Conservation (phyloP, 1,140 invertebrate genomes). For the Trachymyrmex septentrionalis region DNA sequence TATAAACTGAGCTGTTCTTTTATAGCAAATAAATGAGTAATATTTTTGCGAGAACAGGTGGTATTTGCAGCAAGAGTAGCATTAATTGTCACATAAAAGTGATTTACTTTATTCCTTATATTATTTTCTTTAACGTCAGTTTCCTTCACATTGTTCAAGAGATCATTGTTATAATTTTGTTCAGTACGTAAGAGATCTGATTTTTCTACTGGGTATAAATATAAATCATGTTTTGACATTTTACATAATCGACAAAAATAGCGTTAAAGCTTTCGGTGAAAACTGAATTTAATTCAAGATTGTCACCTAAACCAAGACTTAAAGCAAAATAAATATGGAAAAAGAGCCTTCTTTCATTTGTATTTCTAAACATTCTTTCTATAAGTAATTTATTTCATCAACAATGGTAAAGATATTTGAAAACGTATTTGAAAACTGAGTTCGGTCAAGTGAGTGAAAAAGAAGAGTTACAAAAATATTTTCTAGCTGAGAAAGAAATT, state of each 20-base stretch:
- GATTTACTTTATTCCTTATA: not conserved
- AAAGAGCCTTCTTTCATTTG: too few species aligned
- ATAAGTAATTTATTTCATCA: too few species aligned
- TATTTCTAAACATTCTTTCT: too few species aligned
- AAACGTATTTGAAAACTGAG: too few species aligned
- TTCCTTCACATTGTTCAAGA: not conserved
- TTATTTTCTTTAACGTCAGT: not conserved
- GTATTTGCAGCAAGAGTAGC: not conserved
- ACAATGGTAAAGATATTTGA: too few species aligned
- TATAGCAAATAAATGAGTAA: not conserved
- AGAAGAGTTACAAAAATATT: too few species aligned
- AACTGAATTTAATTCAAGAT: not conserved
- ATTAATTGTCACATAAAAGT: not conserved
- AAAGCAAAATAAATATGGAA: not conserved
- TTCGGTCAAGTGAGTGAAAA: too few species aligned
- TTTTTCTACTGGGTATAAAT: not conserved
- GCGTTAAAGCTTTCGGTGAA: not conserved
- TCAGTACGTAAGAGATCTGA: conserved; percentile 1
- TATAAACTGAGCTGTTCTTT: not conserved
- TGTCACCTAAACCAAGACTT: not conserved
- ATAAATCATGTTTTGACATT: not conserved
- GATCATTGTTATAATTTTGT: not conserved
- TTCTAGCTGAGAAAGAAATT: too few species aligned
- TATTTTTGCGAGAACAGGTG: not conserved
- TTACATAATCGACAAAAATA: conserved; percentile 7